A percentile compares a stretch with the other conserved stretches of the same genome.
Conservation (phyloP, 2,888 invertebrate genomes). For the Synanthedon tipuliformis region DNA sequence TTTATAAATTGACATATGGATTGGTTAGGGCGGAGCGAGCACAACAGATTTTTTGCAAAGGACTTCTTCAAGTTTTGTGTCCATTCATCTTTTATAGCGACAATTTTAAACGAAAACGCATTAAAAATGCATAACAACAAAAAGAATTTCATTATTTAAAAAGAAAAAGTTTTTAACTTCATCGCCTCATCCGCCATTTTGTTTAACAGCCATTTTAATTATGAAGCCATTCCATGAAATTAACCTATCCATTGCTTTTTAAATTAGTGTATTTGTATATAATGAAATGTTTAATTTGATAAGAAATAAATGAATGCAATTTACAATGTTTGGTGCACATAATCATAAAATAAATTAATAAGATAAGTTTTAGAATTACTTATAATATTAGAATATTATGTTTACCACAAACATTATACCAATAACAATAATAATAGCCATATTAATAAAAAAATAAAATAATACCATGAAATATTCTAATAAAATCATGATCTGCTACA, state of each 20-base stretch:
- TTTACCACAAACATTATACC: slow-evolving; percentile 2
- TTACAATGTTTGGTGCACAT: not conserved
- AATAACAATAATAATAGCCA: slow-evolving; percentile 29
- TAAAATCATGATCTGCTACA: slow-evolving; percentile 22
- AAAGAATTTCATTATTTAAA: too few species aligned
- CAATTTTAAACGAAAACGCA: not conserved
- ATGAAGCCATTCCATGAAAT: slow-evolving; percentile 20
- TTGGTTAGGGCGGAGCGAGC: slow-evolving; percentile 37
- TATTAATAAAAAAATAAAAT: slow-evolving; percentile 36
- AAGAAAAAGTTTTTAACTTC: too few species aligned
- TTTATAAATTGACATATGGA: slow-evolving; percentile 10
- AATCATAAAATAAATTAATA: not conserved
- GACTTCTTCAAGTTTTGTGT: slow-evolving; percentile 1
- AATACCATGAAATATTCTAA: slow-evolving; percentile 8
- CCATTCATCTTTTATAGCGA: not conserved
- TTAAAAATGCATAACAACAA: not conserved
- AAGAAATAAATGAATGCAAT: not conserved
- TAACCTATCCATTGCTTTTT: slow-evolving; percentile 30
- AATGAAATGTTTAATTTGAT: slow-evolving; percentile 14
- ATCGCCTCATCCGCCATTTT: slow-evolving; percentile 14
- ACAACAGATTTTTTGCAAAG: slow-evolving; percentile 28
- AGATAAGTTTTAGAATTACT: not conserved
- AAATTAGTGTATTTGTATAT: slow-evolving; percentile 28
- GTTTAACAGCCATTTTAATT: slow-evolving; percentile 15
- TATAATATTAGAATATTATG: slow-evolving; percentile 1